Base-by-base conservation (phyloP, 1,140 invertebrate genomes). In the Mactra quadrangularis region DNA sequence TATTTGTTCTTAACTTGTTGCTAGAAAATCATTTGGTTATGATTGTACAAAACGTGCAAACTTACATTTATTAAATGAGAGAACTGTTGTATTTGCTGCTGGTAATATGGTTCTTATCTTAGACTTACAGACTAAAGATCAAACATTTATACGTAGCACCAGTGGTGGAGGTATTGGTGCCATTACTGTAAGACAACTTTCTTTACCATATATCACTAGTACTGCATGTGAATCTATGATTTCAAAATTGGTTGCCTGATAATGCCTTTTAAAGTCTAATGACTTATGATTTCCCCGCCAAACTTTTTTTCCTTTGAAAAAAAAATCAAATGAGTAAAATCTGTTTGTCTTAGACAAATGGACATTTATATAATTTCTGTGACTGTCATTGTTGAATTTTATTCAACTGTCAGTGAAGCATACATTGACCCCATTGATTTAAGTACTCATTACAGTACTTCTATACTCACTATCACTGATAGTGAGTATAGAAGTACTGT, bases 31-130 rank as follows among this genome's bases (percentile, higher is more conserved):
- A 0, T 97, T 96, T 92, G 97, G 96, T n/a, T 98, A 97, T 89
- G 95, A 98, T 89, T 97, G 96, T 90, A 94, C 94, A 81, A 96
- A 95, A 84, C 94, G 95, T 62, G 96, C 96, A 86, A 98, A 98
- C 92, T 90, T 98, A 13, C 95, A 95, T 70, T 93, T 96, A 0
- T 94, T 96, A 52, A 96, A 97, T 90, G 93, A 95, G 13, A 92
- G 95, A 9, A 96, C 95, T 0, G 88, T 98, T 13, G 94, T 96
- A 15, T 98, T 96, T 94, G 94, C 95, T 0, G 96, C 97, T 1
- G 97, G 97, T 31, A 97, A 96, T 92, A 94, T 96, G 35, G 94
- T 98, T 25, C 94, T 96, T 82, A 95, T 97, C 86, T 95, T 97
- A 71, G 94, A 97, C 87, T 94, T 97, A 1, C 85, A 88, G 2